These are phyloP conservation scores for Trichomycterus rosablanca DNA, from an alignment of 2,113 vertebrate genomes.

Conservation along the genomic window DNA sequence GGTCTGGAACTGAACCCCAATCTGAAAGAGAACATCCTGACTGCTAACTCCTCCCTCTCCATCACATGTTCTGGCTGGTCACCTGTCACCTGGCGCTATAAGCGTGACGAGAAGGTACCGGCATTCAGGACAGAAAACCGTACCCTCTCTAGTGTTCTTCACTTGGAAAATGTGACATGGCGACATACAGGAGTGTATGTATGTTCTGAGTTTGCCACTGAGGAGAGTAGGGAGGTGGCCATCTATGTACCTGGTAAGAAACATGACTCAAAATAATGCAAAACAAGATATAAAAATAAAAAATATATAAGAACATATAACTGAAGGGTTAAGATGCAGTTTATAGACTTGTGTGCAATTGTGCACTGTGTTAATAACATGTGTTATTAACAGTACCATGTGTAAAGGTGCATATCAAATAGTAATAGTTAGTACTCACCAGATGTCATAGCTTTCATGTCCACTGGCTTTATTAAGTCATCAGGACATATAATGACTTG, in stretches of 20 bases:
- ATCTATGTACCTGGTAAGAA: conserved; percentile 86
- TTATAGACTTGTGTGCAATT: too few species aligned
- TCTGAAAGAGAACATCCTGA: conserved; percentile 67
- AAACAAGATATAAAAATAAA: background rate
- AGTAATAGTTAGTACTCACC: too few species aligned
- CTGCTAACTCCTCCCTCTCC: conserved; percentile 65
- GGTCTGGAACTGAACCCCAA: conserved; percentile 68
- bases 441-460: too few species aligned
- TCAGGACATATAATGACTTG: too few species aligned
- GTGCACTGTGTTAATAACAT: too few species aligned
- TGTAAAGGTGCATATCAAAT: too few species aligned
- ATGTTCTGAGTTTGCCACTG: conserved; percentile 60
- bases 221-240: conserved; percentile 65
- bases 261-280: background rate
- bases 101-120: conserved; percentile 39
- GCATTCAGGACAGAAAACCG: conserved; percentile 43
- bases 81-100: conserved; percentile 68
- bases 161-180: conserved; percentile 72
- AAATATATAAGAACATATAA: too few species aligned
- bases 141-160: conserved; percentile 67
- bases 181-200: conserved; percentile 79
- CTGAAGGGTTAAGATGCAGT: too few species aligned
- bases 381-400: too few species aligned
- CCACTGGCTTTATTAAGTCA: too few species aligned
- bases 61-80: conserved; percentile 72